Evolutionary conservation across 2,113 vertebrate species (phyloP).

Genomic region (Crotophaga sulcirostris): DNA sequence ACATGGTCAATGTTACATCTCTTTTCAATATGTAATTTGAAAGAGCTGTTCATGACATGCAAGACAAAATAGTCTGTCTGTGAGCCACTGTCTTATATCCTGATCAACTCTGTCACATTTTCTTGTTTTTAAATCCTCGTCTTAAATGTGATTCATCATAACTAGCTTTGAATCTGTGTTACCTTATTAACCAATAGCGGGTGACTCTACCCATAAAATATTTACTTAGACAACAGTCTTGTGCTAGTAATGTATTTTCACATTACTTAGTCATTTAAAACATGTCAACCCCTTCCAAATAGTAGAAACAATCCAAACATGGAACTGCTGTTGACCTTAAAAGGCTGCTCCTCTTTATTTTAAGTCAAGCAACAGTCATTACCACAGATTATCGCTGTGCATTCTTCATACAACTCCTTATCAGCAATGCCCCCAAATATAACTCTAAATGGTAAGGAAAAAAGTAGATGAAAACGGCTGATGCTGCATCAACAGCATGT

Average conservation of each 20-base stretch:
- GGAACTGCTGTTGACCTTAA: conserved; percentile 33
- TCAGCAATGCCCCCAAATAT: neutral
- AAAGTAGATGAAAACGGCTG: neutral
- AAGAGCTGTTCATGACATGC: neutral
- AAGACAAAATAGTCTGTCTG: neutral
- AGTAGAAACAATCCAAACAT: conserved; percentile 49
- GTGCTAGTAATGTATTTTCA: conserved; percentile 49
- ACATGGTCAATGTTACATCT: neutral
- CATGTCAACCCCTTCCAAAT: conserved; percentile 48
- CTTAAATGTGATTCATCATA: conserved; percentile 32
- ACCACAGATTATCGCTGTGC: neutral
- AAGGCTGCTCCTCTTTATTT: conserved; percentile 34
- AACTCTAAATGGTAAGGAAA: conserved; percentile 10
- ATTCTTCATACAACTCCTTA: conserved; percentile 4
- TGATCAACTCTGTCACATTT: conserved; percentile 8
- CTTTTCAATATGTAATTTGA: neutral
- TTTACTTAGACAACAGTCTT: conserved; percentile 46
- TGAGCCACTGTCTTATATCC: neutral
- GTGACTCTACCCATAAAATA: conserved; percentile 39
- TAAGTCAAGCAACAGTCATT: neutral
- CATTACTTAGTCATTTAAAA: conserved; percentile 63
- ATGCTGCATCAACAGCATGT: neutral
- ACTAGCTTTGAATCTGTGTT: conserved; percentile 32
- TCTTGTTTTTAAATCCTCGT: conserved; percentile 29
- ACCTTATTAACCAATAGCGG: conserved; percentile 4